phyloP scores from a whole-genome alignment of 2,888 invertebrate species.

The Polydrusus pterygomalis region DNA sequence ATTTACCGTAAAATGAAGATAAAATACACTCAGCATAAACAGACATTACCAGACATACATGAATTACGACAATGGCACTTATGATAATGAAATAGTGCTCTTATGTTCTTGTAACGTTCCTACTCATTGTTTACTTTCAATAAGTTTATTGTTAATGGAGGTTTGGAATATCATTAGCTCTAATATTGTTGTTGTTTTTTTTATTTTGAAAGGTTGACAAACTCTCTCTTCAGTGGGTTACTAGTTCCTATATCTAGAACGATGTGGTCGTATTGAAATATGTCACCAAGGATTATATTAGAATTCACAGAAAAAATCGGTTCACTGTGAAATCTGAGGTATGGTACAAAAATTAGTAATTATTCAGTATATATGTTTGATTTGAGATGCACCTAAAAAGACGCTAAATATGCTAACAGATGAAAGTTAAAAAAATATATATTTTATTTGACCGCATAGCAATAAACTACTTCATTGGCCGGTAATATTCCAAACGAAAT shows the following conservation, averaged over 20 bases:
- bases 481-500: too few species aligned
- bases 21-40: background rate
- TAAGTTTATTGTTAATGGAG: constrained; percentile 25
- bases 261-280: background rate
- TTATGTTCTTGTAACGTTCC: constrained; percentile 1
- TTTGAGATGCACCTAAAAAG: too few species aligned
- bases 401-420: too few species aligned
- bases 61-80: constrained; percentile 1
- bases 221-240: constrained; percentile 12
- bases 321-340: too few species aligned
- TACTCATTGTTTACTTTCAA: constrained; percentile 39
- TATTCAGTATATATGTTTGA: too few species aligned
- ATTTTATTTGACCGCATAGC: too few species aligned
- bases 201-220: constrained; percentile 16
- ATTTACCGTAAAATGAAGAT: background rate
- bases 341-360: too few species aligned
- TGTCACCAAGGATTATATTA: too few species aligned
- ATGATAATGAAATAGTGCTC: background rate
- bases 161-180: constrained; percentile 20
- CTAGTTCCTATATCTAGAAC: background rate
- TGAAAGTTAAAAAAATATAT: too few species aligned
- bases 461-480: too few species aligned
- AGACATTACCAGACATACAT: background rate
- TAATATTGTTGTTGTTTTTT: constrained; percentile 1
- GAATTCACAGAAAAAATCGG: too few species aligned